Percentiles rank a stretch among this genome's conserved stretches.
These are phyloP conservation scores for Plodia interpunctella DNA, from an alignment of 1,140 invertebrate genomes.

Conservation along the genomic window DNA sequence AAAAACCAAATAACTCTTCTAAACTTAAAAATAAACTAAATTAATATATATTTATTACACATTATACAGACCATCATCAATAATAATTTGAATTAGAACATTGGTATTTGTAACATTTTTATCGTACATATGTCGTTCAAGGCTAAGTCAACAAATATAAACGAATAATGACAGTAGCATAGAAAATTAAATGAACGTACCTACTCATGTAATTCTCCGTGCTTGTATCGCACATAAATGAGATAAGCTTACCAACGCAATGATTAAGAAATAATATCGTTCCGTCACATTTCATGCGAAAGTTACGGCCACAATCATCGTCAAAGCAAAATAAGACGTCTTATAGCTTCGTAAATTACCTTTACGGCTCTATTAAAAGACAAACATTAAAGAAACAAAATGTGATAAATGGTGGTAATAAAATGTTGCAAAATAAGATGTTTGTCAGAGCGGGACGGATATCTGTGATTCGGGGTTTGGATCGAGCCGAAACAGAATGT, in stretches of 20 bases:
- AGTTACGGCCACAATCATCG: conserved; percentile 6
- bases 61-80: no score
- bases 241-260: background rate
- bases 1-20: no score
- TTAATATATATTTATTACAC: no score
- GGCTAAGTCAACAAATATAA: no score
- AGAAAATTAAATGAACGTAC: no score
- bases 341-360: conserved; percentile 3
- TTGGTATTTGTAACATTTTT: no score
- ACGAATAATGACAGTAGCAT: no score
- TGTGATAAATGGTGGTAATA: background rate
- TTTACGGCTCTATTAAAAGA: conserved; percentile 5
- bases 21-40: no score
- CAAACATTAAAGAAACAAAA: conserved; percentile 4
- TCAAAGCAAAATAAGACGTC: conserved; percentile 4
- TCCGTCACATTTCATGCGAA: background rate
- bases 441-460: background rate
- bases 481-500: background rate
- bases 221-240: no score
- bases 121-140: no score
- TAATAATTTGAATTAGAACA: no score
- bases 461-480: background rate
- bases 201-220: no score
- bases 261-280: background rate
- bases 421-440: background rate